A percentile compares a stretch with the other conserved stretches of the same genome.
These are phyloP conservation scores for Mythimna ferrago DNA, from an alignment of 2,888 invertebrate species.

Conservation along the genomic window DNA sequence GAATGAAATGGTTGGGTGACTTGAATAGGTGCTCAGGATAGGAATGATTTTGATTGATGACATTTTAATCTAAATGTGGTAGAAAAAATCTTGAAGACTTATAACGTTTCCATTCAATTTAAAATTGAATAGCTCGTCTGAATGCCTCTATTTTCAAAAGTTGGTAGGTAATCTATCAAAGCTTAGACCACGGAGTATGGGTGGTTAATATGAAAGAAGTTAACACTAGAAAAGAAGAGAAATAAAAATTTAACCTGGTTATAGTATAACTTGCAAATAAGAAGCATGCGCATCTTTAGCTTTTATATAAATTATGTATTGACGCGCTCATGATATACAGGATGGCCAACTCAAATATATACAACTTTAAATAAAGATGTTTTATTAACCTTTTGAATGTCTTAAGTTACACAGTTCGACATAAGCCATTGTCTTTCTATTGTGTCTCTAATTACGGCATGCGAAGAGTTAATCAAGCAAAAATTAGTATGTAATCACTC, in stretches of 20 bases:
- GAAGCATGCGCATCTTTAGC: background rate
- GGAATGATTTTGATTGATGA: slow-evolving; percentile 53
- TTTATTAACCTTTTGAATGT: too few species aligned
- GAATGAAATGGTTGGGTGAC: slow-evolving; percentile 35
- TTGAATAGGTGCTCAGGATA: slow-evolving; percentile 46
- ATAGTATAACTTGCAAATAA: background rate
- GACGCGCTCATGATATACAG: background rate
- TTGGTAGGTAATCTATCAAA: slow-evolving; percentile 21
- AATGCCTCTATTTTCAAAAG: slow-evolving; percentile 11
- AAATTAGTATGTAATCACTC: too few species aligned
- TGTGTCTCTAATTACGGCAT: too few species aligned
- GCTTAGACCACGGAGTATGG: background rate
- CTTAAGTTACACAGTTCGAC: too few species aligned
- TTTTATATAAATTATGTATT: background rate
- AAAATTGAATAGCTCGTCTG: slow-evolving; percentile 16
- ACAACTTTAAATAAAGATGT: too few species aligned
- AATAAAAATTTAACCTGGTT: background rate
- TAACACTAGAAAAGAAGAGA: background rate
- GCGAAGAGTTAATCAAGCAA: too few species aligned
- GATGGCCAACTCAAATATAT: too few species aligned
- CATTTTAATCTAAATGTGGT: slow-evolving; percentile 42
- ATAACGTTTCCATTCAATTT: slow-evolving; percentile 45
- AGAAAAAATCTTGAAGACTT: slow-evolving; percentile 21
- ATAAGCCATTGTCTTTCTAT: too few species aligned
- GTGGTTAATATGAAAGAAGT: background rate